Evolutionary conservation across 2,113 vertebrate genomes (phyloP).

Genomic region (Dendropsophus ebraccatus): DNA sequence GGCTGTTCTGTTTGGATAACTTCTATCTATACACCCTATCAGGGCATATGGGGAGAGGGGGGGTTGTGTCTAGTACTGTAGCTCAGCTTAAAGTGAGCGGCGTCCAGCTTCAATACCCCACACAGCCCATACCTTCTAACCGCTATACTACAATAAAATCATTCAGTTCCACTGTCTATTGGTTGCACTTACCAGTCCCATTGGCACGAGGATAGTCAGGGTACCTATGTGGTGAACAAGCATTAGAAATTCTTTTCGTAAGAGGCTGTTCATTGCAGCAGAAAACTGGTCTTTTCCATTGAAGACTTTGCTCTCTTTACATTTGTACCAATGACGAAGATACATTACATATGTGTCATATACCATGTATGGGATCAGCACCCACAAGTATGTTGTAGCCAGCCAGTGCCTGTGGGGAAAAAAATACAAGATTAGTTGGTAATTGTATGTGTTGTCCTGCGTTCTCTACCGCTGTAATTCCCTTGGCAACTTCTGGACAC

Average conservation of each 20-base stretch:
- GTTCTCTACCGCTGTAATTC: no score
- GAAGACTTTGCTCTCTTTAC: conserved; percentile 73
- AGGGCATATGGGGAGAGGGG: no score
- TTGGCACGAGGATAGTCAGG: conserved; percentile 87
- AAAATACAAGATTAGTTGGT: not conserved
- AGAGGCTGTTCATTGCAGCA: conserved; percentile 79
- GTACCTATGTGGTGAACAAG: conserved; percentile 91
- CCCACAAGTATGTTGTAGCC: conserved; percentile 86
- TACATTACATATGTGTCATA: conserved; percentile 96
- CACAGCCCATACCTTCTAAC: not conserved
- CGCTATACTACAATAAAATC: not conserved
- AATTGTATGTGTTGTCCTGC: no score
- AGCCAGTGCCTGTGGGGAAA: conserved; percentile 88
- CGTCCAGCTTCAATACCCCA: no score
- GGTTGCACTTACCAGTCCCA: conserved; percentile 82
- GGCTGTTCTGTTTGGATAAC: no score
- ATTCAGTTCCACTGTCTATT: not conserved
- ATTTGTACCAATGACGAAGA: conserved; percentile 91
- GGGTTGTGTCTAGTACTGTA: no score
- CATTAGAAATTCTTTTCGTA: conserved; percentile 88
- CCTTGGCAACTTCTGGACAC: no score
- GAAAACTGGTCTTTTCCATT: conserved; percentile 78
- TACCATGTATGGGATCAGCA: conserved; percentile 92
- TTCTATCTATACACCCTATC: no score
- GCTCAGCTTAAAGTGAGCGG: no score